phyloP scores from a whole-genome alignment of 2,888 invertebrate genomes.

The Agriopis marginaria region DNA sequence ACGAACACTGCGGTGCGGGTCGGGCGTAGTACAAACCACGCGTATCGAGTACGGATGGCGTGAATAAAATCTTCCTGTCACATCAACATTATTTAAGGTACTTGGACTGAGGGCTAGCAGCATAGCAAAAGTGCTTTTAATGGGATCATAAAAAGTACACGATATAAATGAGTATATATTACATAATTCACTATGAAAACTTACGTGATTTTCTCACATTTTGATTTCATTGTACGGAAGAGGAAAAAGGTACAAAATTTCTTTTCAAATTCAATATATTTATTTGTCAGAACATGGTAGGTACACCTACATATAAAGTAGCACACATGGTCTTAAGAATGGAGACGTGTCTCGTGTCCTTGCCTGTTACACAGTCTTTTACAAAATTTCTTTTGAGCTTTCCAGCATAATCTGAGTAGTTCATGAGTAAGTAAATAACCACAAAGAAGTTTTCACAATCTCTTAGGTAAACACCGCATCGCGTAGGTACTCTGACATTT shows the following conservation, averaged over 20 bases:
- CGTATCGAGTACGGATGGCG: slow-evolving; percentile 20
- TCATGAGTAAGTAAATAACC: slow-evolving; percentile 10
- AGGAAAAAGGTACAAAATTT: too few species aligned
- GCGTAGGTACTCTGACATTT: slow-evolving; percentile 27
- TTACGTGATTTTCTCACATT: too few species aligned
- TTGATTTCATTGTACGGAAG: too few species aligned
- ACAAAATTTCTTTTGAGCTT: not conserved
- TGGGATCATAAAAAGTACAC: not conserved
- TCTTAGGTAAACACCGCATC: slow-evolving; percentile 25
- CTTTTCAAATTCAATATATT: too few species aligned
- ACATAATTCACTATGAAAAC: too few species aligned
- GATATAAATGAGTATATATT: not conserved
- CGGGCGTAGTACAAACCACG: slow-evolving; percentile 23
- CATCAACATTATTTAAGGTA: slow-evolving; percentile 42
- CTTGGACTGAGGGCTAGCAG: too few species aligned
- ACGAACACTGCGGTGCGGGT: slow-evolving; percentile 1
- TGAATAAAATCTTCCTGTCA: slow-evolving; percentile 49
- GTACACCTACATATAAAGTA: too few species aligned
- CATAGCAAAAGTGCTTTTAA: too few species aligned
- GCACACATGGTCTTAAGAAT: too few species aligned
- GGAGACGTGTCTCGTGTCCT: too few species aligned
- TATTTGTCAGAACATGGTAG: too few species aligned
- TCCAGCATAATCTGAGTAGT: not conserved
- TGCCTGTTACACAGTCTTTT: too few species aligned
- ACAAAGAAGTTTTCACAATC: slow-evolving; percentile 14